These are phyloP conservation scores for Aphelinus certus DNA, from an alignment of 1,140 invertebrate species.

Conservation along the genomic window DNA sequence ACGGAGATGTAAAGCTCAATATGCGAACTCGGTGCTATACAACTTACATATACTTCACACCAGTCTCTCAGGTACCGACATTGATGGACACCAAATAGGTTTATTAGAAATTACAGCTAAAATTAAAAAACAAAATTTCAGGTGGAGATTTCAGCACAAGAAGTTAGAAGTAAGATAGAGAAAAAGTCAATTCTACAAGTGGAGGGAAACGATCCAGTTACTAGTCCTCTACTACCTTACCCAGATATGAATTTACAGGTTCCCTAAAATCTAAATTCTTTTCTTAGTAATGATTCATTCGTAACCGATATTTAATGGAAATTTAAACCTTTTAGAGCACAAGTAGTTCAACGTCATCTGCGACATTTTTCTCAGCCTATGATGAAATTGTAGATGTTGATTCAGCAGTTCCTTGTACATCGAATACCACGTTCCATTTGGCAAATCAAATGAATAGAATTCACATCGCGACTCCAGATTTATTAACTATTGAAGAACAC, in stretches of 20 bases:
- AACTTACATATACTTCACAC: slow-evolving; percentile 70
- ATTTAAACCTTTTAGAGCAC: slow-evolving; percentile 39
- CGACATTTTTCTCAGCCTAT: slow-evolving; percentile 55
- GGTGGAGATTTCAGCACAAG: slow-evolving; percentile 76
- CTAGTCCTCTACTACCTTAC: background rate
- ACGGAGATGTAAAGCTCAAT: slow-evolving; percentile 77
- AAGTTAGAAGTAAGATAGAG: slow-evolving; percentile 69
- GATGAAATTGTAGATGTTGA: slow-evolving; percentile 45
- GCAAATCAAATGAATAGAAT: slow-evolving; percentile 39
- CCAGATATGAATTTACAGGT: slow-evolving; percentile 23
- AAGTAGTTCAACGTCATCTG: slow-evolving; percentile 52
- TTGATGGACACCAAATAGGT: too few species aligned
- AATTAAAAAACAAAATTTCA: slow-evolving; percentile 38
- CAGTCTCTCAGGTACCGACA: slow-evolving; percentile 67
- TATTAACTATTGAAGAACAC: slow-evolving; percentile 24
- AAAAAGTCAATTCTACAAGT: slow-evolving; percentile 19
- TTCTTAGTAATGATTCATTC: background rate
- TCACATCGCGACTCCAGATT: slow-evolving; percentile 22
- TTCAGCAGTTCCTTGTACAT: slow-evolving; percentile 50
- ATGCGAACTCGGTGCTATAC: slow-evolving; percentile 69
- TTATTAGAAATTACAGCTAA: too few species aligned
- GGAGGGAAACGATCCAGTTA: background rate
- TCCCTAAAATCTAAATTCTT: background rate
- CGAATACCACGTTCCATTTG: slow-evolving; percentile 36
- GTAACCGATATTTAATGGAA: background rate